Evolutionary conservation across 2,113 vertebrate genomes (phyloP).

Genomic region (Chloropsis hardwickii): DNA sequence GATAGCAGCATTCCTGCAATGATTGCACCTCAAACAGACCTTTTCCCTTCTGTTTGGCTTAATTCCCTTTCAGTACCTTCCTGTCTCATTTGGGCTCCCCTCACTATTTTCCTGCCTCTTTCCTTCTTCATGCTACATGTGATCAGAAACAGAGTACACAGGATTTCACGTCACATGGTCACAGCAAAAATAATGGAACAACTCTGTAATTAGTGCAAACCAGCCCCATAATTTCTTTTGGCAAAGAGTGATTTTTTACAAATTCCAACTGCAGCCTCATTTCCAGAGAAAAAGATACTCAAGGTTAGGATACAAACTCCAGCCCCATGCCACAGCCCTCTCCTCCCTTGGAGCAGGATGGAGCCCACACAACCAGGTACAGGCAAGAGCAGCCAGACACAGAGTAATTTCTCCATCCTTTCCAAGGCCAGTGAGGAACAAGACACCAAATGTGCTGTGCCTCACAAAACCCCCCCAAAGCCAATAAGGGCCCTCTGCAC

Average conservation of each 20-base stretch:
- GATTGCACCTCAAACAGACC: neutral
- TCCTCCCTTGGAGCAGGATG: neutral
- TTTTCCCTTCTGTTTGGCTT: neutral
- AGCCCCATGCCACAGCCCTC: neutral
- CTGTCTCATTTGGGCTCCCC: neutral
- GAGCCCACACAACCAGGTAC: neutral
- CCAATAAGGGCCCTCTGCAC: neutral
- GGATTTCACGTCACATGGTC: neutral
- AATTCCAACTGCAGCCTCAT: neutral
- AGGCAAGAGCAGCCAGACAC: neutral
- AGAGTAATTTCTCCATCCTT: neutral
- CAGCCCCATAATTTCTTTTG: neutral
- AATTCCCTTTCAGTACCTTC: neutral
- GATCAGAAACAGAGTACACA: neutral
- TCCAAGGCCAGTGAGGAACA: neutral
- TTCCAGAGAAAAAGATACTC: neutral
- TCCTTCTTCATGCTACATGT: neutral
- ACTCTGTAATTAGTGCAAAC: neutral
- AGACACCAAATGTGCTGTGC: neutral
- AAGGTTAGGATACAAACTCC: neutral
- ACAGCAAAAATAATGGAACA: neutral
- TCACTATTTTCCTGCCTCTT: neutral
- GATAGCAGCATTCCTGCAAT: neutral
- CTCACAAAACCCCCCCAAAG: neutral
- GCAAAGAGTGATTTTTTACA: neutral